Evolutionary conservation across 2,113 vertebrate genomes (phyloP).

Genomic region (Oriolus oriolus): DNA sequence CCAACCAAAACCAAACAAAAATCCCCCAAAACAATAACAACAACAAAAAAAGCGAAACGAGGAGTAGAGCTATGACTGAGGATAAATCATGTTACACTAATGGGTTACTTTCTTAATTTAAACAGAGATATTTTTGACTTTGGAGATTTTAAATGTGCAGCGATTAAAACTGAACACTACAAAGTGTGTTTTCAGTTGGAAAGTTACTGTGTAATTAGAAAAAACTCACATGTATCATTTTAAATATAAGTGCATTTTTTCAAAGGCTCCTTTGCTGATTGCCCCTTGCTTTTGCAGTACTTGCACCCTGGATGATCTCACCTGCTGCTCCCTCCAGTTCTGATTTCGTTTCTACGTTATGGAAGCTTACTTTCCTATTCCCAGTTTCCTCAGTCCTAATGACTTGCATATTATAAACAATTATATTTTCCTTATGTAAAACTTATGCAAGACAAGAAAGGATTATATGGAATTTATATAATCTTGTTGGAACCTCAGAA

Average conservation of each 20-base stretch:
- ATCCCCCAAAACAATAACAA: not conserved
- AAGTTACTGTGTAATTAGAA: not conserved
- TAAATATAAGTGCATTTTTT: not conserved
- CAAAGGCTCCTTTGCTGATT: not conserved
- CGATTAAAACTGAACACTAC: not conserved
- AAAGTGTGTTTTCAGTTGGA: not conserved
- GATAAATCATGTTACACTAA: not conserved
- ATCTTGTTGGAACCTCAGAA: not conserved
- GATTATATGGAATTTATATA: not conserved
- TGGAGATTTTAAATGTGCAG: not conserved
- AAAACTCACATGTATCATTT: not conserved
- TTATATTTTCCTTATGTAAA: not conserved
- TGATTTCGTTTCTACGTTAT: not conserved
- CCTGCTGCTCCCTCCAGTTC: not conserved
- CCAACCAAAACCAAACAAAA: not conserved
- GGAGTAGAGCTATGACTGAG: not conserved
- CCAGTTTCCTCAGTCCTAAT: not conserved
- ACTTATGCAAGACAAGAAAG: not conserved
- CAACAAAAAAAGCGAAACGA: not conserved
- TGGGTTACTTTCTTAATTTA: not conserved
- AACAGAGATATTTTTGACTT: not conserved
- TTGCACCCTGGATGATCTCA: not conserved
- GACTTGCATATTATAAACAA: not conserved
- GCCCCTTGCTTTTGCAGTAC: not conserved
- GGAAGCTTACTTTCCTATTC: not conserved